These are phyloP conservation scores for Druon quercuslanigerum DNA, from an alignment of 1,140 invertebrate genomes.

Conservation along the genomic window DNA sequence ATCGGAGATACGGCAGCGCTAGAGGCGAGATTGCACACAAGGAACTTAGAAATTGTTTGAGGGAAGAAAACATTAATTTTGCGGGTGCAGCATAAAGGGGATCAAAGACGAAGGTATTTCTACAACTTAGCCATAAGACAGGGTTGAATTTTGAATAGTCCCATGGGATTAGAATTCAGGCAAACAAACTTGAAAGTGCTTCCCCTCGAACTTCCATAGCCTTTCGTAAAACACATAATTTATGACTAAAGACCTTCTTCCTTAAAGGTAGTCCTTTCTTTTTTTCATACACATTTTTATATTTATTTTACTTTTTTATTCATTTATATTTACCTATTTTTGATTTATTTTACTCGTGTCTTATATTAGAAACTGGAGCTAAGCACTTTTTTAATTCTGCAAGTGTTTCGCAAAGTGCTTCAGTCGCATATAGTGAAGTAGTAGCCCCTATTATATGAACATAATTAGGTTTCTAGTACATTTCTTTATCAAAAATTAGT, in stretches of 20 bases:
- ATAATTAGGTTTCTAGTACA: too few species aligned
- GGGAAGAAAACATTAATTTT: conserved; percentile 49
- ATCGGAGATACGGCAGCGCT: conserved; percentile 4
- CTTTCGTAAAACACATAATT: conserved; percentile 51
- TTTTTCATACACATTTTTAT: not conserved
- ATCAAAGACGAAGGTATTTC: conserved; percentile 47
- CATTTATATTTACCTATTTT: too few species aligned
- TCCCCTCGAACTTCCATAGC: conserved; percentile 36
- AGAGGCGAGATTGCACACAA: not conserved
- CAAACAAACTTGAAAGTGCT: conserved; percentile 49
- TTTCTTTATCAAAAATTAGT: too few species aligned
- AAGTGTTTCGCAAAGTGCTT: too few species aligned
- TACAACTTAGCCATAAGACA: conserved; percentile 41
- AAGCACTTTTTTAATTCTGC: too few species aligned
- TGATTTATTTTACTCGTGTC: too few species aligned
- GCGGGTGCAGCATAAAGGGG: conserved; percentile 39
- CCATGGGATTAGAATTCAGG: conserved; percentile 46
- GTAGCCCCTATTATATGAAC: too few species aligned
- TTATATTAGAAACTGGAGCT: too few species aligned
- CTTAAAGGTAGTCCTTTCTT: not conserved
- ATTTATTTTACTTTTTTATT: too few species aligned
- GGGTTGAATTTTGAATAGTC: conserved; percentile 30
- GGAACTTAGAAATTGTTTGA: conserved; percentile 47
- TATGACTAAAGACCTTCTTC: conserved; percentile 22
- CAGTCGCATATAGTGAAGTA: too few species aligned